A percentile compares a stretch with the other conserved stretches of the same genome.
Conservation (phyloP, 2,888 invertebrate genomes). For the Metacarcinus magister region DNA sequence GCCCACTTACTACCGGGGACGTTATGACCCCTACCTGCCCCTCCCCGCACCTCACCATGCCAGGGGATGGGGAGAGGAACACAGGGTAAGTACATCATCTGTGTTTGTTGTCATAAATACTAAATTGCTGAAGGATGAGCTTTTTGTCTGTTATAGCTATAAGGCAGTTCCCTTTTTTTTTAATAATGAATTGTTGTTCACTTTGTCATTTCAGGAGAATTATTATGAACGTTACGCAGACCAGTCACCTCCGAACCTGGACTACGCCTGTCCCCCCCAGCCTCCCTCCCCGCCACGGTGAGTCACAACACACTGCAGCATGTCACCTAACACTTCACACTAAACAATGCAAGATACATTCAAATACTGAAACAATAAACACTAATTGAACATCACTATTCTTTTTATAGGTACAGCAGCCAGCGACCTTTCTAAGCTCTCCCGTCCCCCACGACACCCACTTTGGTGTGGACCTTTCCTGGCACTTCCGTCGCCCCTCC, state of each 20-base stretch:
- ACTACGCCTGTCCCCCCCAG: conserved; percentile 40
- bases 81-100: background rate
- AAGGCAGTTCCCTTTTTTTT: background rate
- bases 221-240: conserved; percentile 26
- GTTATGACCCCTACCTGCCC: conserved; percentile 37
- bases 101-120: too few species aligned
- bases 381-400: background rate
- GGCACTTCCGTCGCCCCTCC: conserved; percentile 49
- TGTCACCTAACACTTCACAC: background rate
- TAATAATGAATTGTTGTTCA: background rate
- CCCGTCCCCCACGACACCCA: conserved; percentile 42
- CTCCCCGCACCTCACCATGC: conserved; percentile 40
- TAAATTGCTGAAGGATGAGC: too few species aligned
- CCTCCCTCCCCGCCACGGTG: conserved; percentile 47
- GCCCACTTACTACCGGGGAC: background rate
- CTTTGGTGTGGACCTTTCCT: conserved; percentile 53
- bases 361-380: background rate
- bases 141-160: too few species aligned
- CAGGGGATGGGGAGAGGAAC: conserved; percentile 33
- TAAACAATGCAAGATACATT: background rate
- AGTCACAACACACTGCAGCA: background rate
- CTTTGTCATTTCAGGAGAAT: background rate
- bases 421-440: conserved; percentile 51
- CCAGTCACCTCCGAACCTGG: conserved; percentile 34
- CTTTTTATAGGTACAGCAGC: background rate